Percentiles rank a stretch among this genome's conserved stretches.
Conservation (phyloP, 2,113 vertebrate species). For the Dissostichus mawsoni region DNA sequence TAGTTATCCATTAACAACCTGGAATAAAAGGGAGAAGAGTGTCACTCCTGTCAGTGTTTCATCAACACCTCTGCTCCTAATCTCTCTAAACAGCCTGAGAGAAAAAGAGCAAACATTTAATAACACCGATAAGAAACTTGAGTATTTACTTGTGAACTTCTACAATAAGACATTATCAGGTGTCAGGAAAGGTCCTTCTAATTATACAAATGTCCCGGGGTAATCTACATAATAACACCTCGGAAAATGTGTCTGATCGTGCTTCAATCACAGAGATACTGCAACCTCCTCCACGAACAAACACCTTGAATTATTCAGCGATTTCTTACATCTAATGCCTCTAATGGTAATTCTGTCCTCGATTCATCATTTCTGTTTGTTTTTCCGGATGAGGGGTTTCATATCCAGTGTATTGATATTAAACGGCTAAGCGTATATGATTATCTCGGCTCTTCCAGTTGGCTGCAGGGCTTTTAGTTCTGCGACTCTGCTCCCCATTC, state of each 20-base stretch:
- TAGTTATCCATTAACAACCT: too few relatives aligned
- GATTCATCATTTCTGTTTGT: slow-evolving; percentile 74
- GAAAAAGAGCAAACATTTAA: too few relatives aligned
- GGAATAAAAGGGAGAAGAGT: too few relatives aligned
- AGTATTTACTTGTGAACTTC: not conserved
- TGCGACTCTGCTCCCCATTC: slow-evolving; percentile 63
- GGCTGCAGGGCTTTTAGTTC: slow-evolving; percentile 73
- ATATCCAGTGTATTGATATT: slow-evolving; percentile 67
- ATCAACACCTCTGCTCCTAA: too few relatives aligned
- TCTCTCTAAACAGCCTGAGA: too few relatives aligned
- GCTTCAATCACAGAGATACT: slow-evolving; percentile 38
- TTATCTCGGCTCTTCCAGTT: slow-evolving; percentile 72
- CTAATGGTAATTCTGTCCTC: slow-evolving; percentile 60
- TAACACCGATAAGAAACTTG: not conserved
- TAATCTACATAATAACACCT: slow-evolving; percentile 32
- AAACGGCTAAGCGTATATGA: slow-evolving; percentile 67
- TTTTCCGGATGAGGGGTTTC: slow-evolving; percentile 69
- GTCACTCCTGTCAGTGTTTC: too few relatives aligned
- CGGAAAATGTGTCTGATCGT: slow-evolving; percentile 38
- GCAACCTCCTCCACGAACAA: slow-evolving; percentile 32
- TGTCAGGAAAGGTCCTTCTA: not conserved
- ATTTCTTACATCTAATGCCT: slow-evolving; percentile 46
- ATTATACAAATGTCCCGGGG: slow-evolving; percentile 2
- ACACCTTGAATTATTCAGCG: slow-evolving; percentile 66
- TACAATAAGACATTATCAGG: not conserved